Conservation (phyloP, 2,113 vertebrate genomes). For the Excalfactoria chinensis region DNA sequence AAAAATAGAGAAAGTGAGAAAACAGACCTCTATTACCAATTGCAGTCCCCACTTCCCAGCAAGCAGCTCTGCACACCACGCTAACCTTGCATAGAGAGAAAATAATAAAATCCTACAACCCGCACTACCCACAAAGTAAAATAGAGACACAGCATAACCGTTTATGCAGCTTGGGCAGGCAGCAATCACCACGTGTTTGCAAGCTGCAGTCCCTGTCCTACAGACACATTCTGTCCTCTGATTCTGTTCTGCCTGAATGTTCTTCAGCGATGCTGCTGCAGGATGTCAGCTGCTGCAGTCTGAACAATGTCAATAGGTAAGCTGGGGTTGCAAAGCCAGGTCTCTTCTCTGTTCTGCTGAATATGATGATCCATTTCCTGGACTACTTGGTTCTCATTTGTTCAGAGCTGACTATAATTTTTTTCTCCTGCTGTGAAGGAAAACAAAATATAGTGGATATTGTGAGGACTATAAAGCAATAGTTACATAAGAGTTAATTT, state of each 20-base stretch:
- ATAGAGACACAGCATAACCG: constrained; percentile 51
- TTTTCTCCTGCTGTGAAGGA: not conserved
- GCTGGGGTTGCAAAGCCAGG: not conserved
- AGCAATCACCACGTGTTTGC: not conserved
- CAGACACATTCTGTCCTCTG: constrained; percentile 6
- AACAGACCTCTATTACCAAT: constrained; percentile 69
- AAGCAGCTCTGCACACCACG: constrained; percentile 16
- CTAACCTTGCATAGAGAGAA: constrained; percentile 44
- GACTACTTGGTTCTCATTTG: not conserved
- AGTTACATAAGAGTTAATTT: not conserved
- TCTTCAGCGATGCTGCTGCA: not conserved
- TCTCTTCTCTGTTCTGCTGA: not conserved
- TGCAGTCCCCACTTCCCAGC: constrained; percentile 51
- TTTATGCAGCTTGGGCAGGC: constrained; percentile 25
- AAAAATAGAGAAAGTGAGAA: constrained; percentile 76
- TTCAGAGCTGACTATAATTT: not conserved
- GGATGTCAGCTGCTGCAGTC: not conserved
- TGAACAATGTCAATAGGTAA: not conserved
- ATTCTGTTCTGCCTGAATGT: not conserved
- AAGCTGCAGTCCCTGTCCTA: constrained; percentile 25
- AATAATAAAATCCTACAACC: constrained; percentile 70
- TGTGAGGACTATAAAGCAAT: not conserved
- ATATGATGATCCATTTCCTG: not conserved
- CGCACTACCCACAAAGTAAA: constrained; percentile 49
- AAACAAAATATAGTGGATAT: not conserved